A percentile compares a stretch with the other conserved stretches of the same genome.
Conservation (phyloP, 1,140 invertebrate species). For the Oppia nitens region DNA sequence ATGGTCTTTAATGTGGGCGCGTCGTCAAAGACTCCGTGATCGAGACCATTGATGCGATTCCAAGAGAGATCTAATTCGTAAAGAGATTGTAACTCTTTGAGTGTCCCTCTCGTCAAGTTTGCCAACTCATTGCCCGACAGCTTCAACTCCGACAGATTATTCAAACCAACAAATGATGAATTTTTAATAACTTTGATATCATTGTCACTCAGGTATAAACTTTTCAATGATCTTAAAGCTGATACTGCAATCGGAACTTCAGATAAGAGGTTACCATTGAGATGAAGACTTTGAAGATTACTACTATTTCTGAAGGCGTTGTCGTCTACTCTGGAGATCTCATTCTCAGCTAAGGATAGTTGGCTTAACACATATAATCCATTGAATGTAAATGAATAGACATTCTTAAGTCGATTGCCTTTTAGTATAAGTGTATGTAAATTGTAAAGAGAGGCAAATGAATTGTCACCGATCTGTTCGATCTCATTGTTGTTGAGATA, state of each 20-base stretch:
- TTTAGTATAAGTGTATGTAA: constrained; percentile 59
- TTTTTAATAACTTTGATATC: constrained; percentile 48
- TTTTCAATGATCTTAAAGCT: constrained; percentile 52
- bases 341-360: constrained; percentile 60
- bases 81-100: constrained; percentile 57
- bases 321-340: constrained; percentile 49
- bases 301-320: constrained; percentile 66
- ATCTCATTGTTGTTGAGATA: constrained; percentile 59
- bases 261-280: constrained; percentile 58
- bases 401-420: constrained; percentile 53
- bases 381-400: constrained; percentile 56
- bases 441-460: constrained; percentile 64
- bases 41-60: constrained; percentile 60
- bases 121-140: constrained; percentile 72
- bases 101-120: constrained; percentile 56
- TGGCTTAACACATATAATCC: constrained; percentile 57
- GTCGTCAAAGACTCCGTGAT: constrained; percentile 60
- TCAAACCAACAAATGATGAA: constrained; percentile 58
- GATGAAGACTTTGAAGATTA: constrained; percentile 56
- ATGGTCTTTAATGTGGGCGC: constrained; percentile 65
- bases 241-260: constrained; percentile 52
- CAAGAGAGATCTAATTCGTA: constrained; percentile 73
- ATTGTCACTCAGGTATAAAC: constrained; percentile 63
- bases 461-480: constrained; percentile 55
- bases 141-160: constrained; percentile 56